A percentile compares a stretch with the other conserved stretches of the same genome.
These are phyloP conservation scores for Ptychadena robeensis DNA, from an alignment of 2,797 vertebrate species.

Conservation along the genomic window DNA sequence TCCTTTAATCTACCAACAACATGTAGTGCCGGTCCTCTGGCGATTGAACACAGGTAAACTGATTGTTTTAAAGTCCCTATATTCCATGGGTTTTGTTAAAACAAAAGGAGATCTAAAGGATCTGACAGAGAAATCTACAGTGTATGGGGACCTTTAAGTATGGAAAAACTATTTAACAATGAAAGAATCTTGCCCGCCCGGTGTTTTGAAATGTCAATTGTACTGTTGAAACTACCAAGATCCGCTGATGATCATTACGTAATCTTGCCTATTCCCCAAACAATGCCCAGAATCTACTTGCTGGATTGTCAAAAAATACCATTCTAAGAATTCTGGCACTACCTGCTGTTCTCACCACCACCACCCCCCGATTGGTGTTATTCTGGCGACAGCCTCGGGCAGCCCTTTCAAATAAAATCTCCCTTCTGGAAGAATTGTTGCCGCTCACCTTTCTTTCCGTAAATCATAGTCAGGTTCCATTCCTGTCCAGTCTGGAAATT, in stretches of 20 bases:
- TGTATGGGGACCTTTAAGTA: too few species aligned
- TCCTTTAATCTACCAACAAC: too few species aligned
- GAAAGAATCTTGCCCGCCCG: too few species aligned
- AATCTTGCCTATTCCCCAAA: background rate
- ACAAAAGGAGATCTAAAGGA: too few species aligned
- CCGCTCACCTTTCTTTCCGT: slow-evolving; percentile 24
- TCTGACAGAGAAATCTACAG: too few species aligned
- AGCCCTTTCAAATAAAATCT: slow-evolving; percentile 20
- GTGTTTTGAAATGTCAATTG: too few species aligned
- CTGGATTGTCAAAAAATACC: background rate
- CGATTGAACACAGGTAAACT: too few species aligned
- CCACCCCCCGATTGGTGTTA: background rate
- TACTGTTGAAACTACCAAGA: too few species aligned
- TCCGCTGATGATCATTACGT: background rate
- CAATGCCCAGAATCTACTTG: background rate
- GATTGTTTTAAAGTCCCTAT: too few species aligned
- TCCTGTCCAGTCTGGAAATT: slow-evolving; percentile 28
- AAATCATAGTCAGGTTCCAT: slow-evolving; percentile 35
- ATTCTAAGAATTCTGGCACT: background rate
- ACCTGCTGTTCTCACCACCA: background rate
- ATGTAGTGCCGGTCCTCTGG: too few species aligned
- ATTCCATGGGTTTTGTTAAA: too few species aligned
- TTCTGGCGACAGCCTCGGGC: slow-evolving; percentile 1
- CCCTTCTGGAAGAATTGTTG: slow-evolving; percentile 26
- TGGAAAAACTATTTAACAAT: too few species aligned